Conservation (phyloP, 64 coral and sea anemone species). For the Actinia equina region DNA sequence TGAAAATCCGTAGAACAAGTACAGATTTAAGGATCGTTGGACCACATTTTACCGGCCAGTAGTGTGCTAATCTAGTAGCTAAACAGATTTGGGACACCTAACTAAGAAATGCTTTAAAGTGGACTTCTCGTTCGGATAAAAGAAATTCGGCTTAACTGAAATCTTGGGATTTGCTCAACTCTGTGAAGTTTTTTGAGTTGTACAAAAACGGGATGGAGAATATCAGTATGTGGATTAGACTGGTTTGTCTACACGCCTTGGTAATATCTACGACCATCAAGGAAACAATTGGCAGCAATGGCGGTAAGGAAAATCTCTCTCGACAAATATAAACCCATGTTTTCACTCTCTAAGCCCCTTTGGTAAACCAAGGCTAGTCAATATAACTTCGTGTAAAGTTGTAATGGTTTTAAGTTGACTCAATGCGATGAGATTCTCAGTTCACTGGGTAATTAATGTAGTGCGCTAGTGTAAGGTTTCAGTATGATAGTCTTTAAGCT, state of each 20-base stretch:
- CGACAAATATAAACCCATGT: not conserved
- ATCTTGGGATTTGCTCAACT: not conserved
- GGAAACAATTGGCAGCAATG: constrained; percentile 12
- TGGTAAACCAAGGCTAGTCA: not conserved
- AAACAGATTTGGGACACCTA: not conserved
- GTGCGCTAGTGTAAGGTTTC: not conserved
- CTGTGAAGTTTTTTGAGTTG: not conserved
- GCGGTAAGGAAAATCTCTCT: constrained; percentile 14
- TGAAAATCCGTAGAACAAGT: constrained; percentile 1
- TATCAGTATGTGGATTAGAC: not conserved
- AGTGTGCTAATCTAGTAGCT: not conserved
- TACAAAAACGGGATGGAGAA: not conserved
- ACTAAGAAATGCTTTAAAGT: not conserved
- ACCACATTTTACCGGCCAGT: constrained; percentile 6
- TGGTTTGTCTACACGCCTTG: not conserved
- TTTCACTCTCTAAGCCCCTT: not conserved
- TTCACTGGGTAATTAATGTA: not conserved
- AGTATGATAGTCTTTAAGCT: not conserved
- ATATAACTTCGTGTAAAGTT: not conserved
- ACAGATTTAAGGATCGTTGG: not conserved
- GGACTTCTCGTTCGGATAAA: not conserved
- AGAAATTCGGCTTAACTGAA: not conserved
- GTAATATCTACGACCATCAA: constrained; percentile 5
- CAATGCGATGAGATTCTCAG: not conserved
- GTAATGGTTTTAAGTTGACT: not conserved